A percentile compares a stretch with the other conserved stretches of the same genome.
phyloP scores from a whole-genome alignment of 2,888 invertebrate genomes.

The Pristionchus maxplancki region DNA sequence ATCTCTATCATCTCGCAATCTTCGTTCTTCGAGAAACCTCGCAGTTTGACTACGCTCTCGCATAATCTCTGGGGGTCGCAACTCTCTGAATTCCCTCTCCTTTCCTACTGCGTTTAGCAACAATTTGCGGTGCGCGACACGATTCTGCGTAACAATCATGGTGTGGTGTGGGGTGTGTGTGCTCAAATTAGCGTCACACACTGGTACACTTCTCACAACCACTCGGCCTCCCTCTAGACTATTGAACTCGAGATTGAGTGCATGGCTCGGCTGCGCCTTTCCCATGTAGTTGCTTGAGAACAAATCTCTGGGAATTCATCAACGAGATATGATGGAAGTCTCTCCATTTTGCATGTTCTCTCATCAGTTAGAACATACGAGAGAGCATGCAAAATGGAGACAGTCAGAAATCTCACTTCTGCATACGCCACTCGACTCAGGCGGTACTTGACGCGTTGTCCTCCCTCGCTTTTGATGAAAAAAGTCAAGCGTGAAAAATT shows the following conservation, averaged over 20 bases:
- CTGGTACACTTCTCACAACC: not conserved
- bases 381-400: not conserved
- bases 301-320: slow-evolving; percentile 10
- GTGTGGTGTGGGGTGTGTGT: not conserved
- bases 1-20: slow-evolving; percentile 16
- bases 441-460: slow-evolving; percentile 24
- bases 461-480: slow-evolving; percentile 2
- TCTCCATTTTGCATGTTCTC: not conserved
- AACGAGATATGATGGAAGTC: not conserved
- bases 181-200: slow-evolving; percentile 1
- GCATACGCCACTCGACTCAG: not conserved
- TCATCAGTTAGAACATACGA: not conserved
- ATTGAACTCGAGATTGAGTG: not conserved
- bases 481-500: not conserved
- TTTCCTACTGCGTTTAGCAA: slow-evolving; percentile 4
- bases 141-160: slow-evolving; percentile 26
- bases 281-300: slow-evolving; percentile 43
- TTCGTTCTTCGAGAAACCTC: not conserved
- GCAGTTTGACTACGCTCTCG: not conserved
- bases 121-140: slow-evolving; percentile 5
- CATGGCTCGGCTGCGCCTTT: too few species aligned
- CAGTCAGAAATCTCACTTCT: not conserved
- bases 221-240: not conserved
- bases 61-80: not conserved
- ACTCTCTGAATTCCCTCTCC: not conserved